Percentiles rank a stretch among this genome's conserved stretches.
Conservation (phyloP, 2,113 vertebrate species). For the Stercorarius parasiticus region DNA sequence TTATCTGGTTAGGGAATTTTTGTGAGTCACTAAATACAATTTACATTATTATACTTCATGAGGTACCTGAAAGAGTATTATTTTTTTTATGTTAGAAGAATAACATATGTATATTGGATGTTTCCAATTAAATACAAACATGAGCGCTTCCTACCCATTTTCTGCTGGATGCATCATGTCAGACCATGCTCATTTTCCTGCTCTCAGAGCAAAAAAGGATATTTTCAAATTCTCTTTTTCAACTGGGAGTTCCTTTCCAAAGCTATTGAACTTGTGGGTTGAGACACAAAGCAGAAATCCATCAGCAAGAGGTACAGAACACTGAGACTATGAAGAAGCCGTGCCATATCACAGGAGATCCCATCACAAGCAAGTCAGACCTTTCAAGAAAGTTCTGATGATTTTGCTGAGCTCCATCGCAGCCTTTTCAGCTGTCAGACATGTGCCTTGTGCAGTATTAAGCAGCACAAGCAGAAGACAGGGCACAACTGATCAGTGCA, state of each 20-base stretch:
- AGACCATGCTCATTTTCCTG: neutral
- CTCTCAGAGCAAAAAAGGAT: neutral
- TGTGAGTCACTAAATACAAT: neutral
- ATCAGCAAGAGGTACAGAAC: neutral
- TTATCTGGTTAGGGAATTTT: neutral
- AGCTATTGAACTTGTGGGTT: neutral
- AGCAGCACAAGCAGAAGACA: neutral
- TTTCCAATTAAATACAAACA: neutral
- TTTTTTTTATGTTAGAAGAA: neutral
- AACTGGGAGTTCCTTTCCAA: slow-evolving; percentile 7
- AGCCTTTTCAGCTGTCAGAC: neutral
- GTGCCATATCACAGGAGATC: neutral
- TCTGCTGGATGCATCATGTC: neutral
- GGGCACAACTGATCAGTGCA: neutral
- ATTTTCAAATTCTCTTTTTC: slow-evolving; percentile 31
- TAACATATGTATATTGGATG: neutral
- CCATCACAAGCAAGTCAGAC: neutral
- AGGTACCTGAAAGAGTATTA: neutral
- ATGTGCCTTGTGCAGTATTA: neutral
- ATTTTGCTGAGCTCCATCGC: neutral
- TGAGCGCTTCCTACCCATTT: neutral
- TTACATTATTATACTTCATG: neutral
- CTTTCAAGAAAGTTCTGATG: neutral
- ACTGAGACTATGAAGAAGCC: neutral
- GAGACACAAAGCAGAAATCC: neutral